phyloP scores from a whole-genome alignment of 30 jellyfish, hydroid and myxozoan species.

The Aurelia sp. region DNA sequence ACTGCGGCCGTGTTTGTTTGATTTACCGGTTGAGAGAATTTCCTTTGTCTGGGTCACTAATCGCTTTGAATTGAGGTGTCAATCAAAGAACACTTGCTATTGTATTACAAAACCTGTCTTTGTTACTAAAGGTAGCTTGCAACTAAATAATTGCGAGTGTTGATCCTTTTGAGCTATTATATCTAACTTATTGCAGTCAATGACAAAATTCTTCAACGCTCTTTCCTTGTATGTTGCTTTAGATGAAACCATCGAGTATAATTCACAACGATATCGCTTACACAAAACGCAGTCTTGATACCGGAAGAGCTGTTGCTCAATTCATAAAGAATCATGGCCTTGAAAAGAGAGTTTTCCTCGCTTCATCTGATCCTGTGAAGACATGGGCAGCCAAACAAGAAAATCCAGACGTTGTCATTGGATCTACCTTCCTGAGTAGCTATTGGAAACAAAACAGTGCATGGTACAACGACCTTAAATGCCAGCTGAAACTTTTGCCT shows the following conservation, averaged over 20 bases:
- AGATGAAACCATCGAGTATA: slow-evolving; percentile 84
- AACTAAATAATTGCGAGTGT: no score
- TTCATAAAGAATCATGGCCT: slow-evolving; percentile 61
- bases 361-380: slow-evolving; percentile 79
- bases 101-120: no score
- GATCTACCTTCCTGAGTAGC: slow-evolving; percentile 41
- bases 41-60: no score
- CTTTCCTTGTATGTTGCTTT: neutral
- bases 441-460: slow-evolving; percentile 41
- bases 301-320: slow-evolving; percentile 82
- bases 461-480: slow-evolving; percentile 1
- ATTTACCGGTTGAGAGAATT: no score
- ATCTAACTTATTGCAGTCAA: no score
- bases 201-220: no score
- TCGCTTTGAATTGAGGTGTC: no score
- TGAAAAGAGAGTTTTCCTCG: slow-evolving; percentile 58
- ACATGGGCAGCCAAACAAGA: slow-evolving; percentile 66
- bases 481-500: slow-evolving; percentile 47
- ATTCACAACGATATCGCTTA: slow-evolving; percentile 1
- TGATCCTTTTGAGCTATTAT: no score
- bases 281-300: slow-evolving; percentile 22
- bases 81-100: no score
- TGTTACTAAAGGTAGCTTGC: no score
- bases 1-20: no score
- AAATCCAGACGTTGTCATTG: slow-evolving; percentile 83